Percentiles rank a stretch among this genome's conserved stretches.
Evolutionary conservation across 1,140 invertebrate genomes (phyloP).

Genomic region (Manduca sexta): DNA sequence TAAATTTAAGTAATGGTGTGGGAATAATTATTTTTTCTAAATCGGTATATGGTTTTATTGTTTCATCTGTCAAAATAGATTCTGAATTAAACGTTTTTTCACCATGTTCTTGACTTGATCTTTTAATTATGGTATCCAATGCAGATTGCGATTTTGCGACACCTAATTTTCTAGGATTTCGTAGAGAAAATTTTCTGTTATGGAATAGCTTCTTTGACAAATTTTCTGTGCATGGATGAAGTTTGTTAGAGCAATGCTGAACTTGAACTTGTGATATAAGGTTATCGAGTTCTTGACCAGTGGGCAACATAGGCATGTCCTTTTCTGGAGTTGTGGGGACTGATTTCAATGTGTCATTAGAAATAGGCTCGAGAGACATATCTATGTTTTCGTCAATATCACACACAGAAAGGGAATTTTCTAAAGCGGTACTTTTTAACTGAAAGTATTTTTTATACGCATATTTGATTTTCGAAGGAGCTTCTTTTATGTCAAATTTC

Average conservation of each 20-base stretch:
- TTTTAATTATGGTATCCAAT: neutral
- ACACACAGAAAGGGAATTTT: conserved; percentile 76
- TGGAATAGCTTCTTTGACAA: conserved; percentile 83
- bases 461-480: conserved; percentile 79
- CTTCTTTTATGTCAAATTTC: conserved; percentile 86
- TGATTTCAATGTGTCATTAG: conserved; percentile 12
- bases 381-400: conserved; percentile 45
- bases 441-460: conserved; percentile 88
- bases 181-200: conserved; percentile 78
- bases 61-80: neutral
- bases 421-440: conserved; percentile 81
- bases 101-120: neutral
- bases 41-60: neutral
- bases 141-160: conserved; percentile 31
- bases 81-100: neutral
- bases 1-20: neutral
- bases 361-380: conserved; percentile 40
- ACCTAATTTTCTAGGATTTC: conserved; percentile 84
- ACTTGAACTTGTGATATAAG: conserved; percentile 69
- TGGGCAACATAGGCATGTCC: conserved; percentile 24
- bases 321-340: conserved; percentile 21
- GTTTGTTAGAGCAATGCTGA: conserved; percentile 12
- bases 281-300: conserved; percentile 43
- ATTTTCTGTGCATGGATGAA: conserved; percentile 48
- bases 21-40: neutral